Evolutionary conservation across 1,140 invertebrate species (phyloP).

Genomic region (Zaprionus taronus): DNA sequence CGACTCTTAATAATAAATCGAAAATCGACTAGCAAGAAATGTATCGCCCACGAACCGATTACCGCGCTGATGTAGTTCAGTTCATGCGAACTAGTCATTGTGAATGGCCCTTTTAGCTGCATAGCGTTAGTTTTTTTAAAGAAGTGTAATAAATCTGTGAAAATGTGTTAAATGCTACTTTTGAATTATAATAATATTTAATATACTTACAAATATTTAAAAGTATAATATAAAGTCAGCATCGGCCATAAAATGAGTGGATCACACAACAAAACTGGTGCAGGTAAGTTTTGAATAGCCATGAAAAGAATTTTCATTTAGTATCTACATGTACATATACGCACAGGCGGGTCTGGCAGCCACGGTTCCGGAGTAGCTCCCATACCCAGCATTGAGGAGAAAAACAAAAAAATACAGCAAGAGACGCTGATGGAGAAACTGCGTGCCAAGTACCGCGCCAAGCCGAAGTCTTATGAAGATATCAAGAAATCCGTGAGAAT

Average conservation of each 20-base stretch:
- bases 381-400: slow-evolving; percentile 61
- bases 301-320: neutral
- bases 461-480: slow-evolving; percentile 92
- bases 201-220: too few relatives aligned
- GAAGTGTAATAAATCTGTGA: neutral
- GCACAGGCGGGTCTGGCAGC: neutral
- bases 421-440: slow-evolving; percentile 73
- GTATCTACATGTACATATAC: neutral
- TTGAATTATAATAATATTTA: neutral
- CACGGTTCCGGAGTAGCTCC: neutral
- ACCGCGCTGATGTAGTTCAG: neutral
- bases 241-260: slow-evolving; percentile 13
- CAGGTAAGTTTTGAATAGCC: slow-evolving; percentile 9
- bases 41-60: neutral
- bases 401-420: slow-evolving; percentile 69
- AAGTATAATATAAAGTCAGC: neutral
- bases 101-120: slow-evolving; percentile 8
- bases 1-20: neutral
- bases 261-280: neutral
- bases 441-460: slow-evolving; percentile 62
- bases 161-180: slow-evolving; percentile 4
- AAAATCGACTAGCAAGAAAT: neutral
- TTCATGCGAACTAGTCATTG: slow-evolving; percentile 12
- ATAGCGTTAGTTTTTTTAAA: slow-evolving; percentile 2
- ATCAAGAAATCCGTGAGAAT: slow-evolving; percentile 93